Evolutionary conservation across 2,888 invertebrate species (phyloP).

Genomic region (Amblyjoppa fuscipennis): DNA sequence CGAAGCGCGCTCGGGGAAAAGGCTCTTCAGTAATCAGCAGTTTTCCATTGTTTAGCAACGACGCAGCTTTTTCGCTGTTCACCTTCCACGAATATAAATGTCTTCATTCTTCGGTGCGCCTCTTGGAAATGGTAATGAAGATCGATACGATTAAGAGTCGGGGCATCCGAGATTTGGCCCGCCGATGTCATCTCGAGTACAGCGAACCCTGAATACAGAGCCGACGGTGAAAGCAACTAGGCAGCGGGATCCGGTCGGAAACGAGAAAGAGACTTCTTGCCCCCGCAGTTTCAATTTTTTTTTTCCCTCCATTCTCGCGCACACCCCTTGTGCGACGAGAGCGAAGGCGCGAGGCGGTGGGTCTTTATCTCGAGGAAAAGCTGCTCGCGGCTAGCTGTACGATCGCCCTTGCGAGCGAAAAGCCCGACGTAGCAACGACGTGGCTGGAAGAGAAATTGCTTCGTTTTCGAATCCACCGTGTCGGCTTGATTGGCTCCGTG

Average conservation of each 20-base stretch:
- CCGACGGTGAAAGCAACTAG: constrained; percentile 6
- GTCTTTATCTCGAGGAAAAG: constrained; percentile 78
- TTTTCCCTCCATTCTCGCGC: constrained; percentile 27
- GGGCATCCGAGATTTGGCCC: constrained; percentile 18
- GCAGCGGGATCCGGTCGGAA: constrained; percentile 1
- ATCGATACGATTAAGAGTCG: constrained; percentile 31
- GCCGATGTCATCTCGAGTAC: not conserved
- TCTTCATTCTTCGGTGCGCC: constrained; percentile 10
- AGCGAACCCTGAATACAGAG: constrained; percentile 11
- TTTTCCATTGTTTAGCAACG: constrained; percentile 17
- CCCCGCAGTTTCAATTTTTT: constrained; percentile 59
- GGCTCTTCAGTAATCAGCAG: not conserved
- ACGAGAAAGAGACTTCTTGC: constrained; percentile 47
- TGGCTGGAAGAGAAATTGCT: constrained; percentile 80
- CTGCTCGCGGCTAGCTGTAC: constrained; percentile 71
- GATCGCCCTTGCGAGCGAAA: constrained; percentile 52
- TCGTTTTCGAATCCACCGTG: constrained; percentile 79
- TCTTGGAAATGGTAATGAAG: constrained; percentile 19
- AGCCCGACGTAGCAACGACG: constrained; percentile 74
- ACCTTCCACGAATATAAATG: constrained; percentile 22
- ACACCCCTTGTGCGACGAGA: constrained; percentile 33
- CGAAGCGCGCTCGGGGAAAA: not conserved
- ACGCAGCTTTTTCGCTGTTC: constrained; percentile 12
- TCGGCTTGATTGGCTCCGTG: constrained; percentile 77
- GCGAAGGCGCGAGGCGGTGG: constrained; percentile 44